These are phyloP conservation scores for Drosophila insularis DNA, from an alignment of 1,140 invertebrate genomes.

Conservation along the genomic window DNA sequence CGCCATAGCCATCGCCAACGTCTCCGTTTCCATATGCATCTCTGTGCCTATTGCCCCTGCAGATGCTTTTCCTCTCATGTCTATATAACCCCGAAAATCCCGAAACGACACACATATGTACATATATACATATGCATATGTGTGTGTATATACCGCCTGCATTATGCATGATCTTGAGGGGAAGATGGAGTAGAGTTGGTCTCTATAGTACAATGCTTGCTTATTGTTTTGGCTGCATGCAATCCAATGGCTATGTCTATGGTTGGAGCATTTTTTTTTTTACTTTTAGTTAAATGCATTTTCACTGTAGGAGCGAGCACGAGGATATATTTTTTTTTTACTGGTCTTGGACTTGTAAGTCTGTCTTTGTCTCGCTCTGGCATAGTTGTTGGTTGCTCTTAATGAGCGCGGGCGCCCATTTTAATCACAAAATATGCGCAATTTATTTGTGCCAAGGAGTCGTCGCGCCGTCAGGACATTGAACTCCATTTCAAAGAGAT, in stretches of 20 bases:
- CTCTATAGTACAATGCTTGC: slow-evolving; percentile 44
- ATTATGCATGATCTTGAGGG: slow-evolving; percentile 10
- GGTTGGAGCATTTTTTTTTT: neutral
- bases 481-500: slow-evolving; percentile 42
- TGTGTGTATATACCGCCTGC: neutral
- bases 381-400: slow-evolving; percentile 24
- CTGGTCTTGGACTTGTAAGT: slow-evolving; percentile 12
- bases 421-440: slow-evolving; percentile 64
- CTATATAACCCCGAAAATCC: slow-evolving; percentile 63
- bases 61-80: slow-evolving; percentile 43
- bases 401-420: slow-evolving; percentile 57
- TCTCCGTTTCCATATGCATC: slow-evolving; percentile 5
- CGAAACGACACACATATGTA: slow-evolving; percentile 45
- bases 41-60: slow-evolving; percentile 12
- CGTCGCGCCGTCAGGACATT: slow-evolving; percentile 48
- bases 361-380: neutral
- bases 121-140: slow-evolving; percentile 8
- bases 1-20: neutral
- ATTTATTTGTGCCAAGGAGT: slow-evolving; percentile 56
- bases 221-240: slow-evolving; percentile 51
- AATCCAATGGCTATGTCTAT: slow-evolving; percentile 22
- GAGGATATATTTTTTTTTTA: slow-evolving; percentile 45
- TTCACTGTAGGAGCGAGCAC: slow-evolving; percentile 21
- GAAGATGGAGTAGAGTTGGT: neutral
- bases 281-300: slow-evolving; percentile 40